Base-by-base conservation (phyloP, 2,888 invertebrate species). In the Arrhopalites spinosus region DNA sequence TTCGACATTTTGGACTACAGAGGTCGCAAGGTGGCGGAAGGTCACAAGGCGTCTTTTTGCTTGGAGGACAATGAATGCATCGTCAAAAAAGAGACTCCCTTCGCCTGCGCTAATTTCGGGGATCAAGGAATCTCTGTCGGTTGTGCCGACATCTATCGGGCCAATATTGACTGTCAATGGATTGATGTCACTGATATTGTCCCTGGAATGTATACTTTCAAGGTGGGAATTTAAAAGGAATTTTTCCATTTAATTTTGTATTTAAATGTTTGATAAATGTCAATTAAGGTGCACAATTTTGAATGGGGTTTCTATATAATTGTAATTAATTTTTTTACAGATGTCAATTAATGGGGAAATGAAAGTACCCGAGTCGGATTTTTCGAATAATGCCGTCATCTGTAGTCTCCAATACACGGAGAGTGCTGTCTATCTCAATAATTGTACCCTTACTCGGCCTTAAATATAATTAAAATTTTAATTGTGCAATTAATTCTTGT, bases 141-240 rank as follows among this genome's bases (percentile, higher is more conserved):
- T 83, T 96, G 96, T 84, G 92, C 93, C 0, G 96, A 96, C 84
- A 91, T 94, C 71, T 98, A 98, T 86, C 90, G 92, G 82, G 93
- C 93, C 86, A 96, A 93, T 83, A 92, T 98, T 73, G 98, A 98
- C 86, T 98, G 97, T 84, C 97, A 98, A 84, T 98, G 97, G 98
- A 93, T 98, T 30, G 98, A 98, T 84, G 93, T 98, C 20, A 92
- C 95, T 0, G 97, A 97, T 84, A 88, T 98, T 25, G 86, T 87
- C 7, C 91, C 92, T 0, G 97, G 97, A 29, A 87, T 90, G n/a
- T 98, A 97, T 84, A 91, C 89, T 0, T 89, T 94, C 68, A 91
- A 93, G 89, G 88, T 88, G 83, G 11, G 5, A 25, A 13, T 29
- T 3, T 7, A 20, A 17, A 63, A 63, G 7, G 2, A 7, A 25